Conservation (phyloP, 2,888 invertebrate species). For the Omphaloscelis lunosa region DNA sequence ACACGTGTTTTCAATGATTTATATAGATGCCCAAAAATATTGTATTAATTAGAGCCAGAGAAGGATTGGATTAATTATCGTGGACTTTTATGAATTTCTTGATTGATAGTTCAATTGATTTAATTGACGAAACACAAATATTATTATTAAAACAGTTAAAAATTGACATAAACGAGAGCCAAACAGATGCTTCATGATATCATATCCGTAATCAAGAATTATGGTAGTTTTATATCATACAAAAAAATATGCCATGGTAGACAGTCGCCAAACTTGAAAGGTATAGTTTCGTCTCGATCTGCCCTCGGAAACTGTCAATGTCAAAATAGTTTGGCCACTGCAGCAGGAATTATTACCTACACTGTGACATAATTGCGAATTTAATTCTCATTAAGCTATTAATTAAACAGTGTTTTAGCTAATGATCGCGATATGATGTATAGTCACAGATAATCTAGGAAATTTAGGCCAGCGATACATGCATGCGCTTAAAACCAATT, state of each 20-base stretch:
- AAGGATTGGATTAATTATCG: constrained; percentile 57
- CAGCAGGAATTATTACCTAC: not conserved
- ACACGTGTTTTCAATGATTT: constrained; percentile 51
- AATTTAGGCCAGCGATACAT: constrained; percentile 60
- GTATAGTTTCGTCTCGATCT: not conserved
- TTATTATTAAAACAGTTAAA: constrained; percentile 39
- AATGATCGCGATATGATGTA: constrained; percentile 54
- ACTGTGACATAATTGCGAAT: constrained; percentile 39
- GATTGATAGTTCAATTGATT: constrained; percentile 54
- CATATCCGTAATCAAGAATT: not conserved
- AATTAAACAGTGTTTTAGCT: constrained; percentile 56
- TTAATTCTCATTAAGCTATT: constrained; percentile 52
- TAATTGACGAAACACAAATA: constrained; percentile 31
- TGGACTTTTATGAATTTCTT: constrained; percentile 61
- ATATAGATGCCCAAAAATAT: constrained; percentile 61
- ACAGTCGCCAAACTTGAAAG: too few species aligned
- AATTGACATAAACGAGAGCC: constrained; percentile 29
- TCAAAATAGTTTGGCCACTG: constrained; percentile 26
- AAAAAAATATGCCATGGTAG: not conserved
- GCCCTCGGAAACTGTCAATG: not conserved
- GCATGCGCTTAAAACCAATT: constrained; percentile 59
- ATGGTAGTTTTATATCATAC: not conserved
- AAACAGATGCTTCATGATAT: constrained; percentile 14
- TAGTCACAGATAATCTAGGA: constrained; percentile 56
- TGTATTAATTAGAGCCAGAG: constrained; percentile 58